Evolutionary conservation across 2,797 vertebrate genomes (phyloP), one percentile per base, ranked within the genome.

Genomic region (Sus cebifrons): DNA sequence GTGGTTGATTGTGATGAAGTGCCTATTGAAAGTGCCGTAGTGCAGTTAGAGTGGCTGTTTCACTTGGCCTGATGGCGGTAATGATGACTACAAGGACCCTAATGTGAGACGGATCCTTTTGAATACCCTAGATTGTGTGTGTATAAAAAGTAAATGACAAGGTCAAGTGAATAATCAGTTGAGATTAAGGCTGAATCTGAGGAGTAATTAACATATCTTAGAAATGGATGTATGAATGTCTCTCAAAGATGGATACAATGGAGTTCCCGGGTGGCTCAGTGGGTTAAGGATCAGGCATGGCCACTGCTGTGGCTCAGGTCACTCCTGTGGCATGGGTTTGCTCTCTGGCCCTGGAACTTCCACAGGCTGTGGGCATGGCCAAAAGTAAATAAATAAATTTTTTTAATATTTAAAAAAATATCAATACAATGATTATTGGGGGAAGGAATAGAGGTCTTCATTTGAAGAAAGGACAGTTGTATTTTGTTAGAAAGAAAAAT

Each of bases 171-270:
- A 81, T 36, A 79, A 73, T 79, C 83, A 65, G 27, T 62, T 65
- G 44, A 25, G 29, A 93, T 84, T 93, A 23, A 84, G 60, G 65
- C 17, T 23, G 58, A 74, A 85, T 85, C 74, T 93, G 36, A 93
- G 25, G 68, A 79, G 16, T 54, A 58, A 85, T 75, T 88, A 96
- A 29, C 29, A 67, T n/a, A 40, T 64, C 20, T 95, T 85, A 71
- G 87, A 95, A 93, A 68, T 67, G 25, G 52, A 29, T 54, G 68
- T 54, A 56, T 21, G 20, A 89, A 44, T 49, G 44, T 49, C 44
- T 49, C 44, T 49, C 44, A 49, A 6, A 49, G 44, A 49, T 49
- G 44, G 5, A 49, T 49, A 49, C 44, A 49, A 49, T 1, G 71
- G 44, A 49, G 23, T 74, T 74, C 44, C 40, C 40, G 27, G 14